Evolutionary conservation across 2,797 vertebrate species (phyloP), one percentile per base, ranked within the genome.

Genomic region (Myotis pilosus): DNA sequence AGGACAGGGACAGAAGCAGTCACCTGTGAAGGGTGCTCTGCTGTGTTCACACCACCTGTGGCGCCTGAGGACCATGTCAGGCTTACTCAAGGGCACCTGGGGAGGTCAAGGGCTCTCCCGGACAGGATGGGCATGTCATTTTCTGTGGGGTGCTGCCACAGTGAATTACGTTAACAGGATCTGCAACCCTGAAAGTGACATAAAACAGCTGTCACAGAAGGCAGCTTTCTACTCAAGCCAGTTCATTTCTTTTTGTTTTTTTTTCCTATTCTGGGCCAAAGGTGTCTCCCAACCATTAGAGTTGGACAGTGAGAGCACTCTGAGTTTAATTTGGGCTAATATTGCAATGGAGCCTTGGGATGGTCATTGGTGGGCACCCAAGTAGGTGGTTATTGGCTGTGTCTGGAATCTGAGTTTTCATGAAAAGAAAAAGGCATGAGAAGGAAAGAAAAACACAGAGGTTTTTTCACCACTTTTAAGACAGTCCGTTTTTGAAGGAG

Each of bases 361-460:
- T 13, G 4, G 1, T 6, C 3, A 5, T 62, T 95, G 72, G 69
- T 49, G 33, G 0, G 1, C 44, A 38, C 87, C 25, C 33, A 84
- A 38, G 8, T 30, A 28, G 22, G 23, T 11, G 20, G 44, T 12
- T 41, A 6, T 6, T 90, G n/a, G 51, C 38, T 62, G 6, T 53
- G 41, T 88, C 80, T 25, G 1, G 30, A 91, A 38, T 72, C 33
- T 55, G 88, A 23, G 22, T 95, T 94, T 92, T 76, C 66, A 75
- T 13, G 13, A 11, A 3, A 9, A 47, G 12, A 69, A 38, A 57
- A 83, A 23, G 55, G 9, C 17, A 1, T 44, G 51, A 85, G 74
- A 95, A 68, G 44, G 36, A 36, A 92, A 90, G 55, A 49, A 90
- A 93, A 91, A 2, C 88, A 41, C 6, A 87, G 38, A 92, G 57